phyloP scores from a whole-genome alignment of 2,113 vertebrate species.

The Lathamus discolor region DNA sequence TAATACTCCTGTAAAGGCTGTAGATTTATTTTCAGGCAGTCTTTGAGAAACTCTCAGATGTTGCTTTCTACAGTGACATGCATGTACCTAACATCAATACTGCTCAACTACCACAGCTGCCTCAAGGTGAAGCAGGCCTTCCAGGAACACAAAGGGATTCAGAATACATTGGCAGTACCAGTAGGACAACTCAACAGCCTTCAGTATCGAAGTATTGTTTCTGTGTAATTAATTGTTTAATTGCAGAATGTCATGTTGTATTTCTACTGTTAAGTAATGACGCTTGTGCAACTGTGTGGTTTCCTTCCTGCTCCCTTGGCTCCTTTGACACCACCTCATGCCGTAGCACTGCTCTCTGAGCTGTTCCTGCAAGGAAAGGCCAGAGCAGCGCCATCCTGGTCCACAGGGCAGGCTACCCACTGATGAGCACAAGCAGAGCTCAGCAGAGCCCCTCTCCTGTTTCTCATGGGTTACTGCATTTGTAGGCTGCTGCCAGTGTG shows the following conservation, averaged over 20 bases:
- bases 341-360: neutral
- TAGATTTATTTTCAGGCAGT: neutral
- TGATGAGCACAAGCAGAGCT: neutral
- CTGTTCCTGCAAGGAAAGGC: neutral
- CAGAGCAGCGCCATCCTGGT: neutral
- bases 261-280: neutral
- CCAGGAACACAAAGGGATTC: neutral
- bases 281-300: neutral
- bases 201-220: neutral
- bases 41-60: neutral
- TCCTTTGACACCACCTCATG: neutral
- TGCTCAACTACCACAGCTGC: neutral
- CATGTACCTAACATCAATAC: accelerated
- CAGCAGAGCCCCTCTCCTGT: neutral
- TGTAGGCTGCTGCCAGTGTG: neutral
- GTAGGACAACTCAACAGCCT: neutral
- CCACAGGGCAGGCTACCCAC: accelerated
- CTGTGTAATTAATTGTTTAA: neutral
- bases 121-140: neutral
- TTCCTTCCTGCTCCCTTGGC: neutral
- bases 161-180: accelerated
- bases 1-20: conserved; percentile 8
- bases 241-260: neutral
- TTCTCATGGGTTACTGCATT: neutral
- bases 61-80: neutral